Evolutionary conservation across 2,888 invertebrate genomes (phyloP).

Genomic region (Macrophya annulata): DNA sequence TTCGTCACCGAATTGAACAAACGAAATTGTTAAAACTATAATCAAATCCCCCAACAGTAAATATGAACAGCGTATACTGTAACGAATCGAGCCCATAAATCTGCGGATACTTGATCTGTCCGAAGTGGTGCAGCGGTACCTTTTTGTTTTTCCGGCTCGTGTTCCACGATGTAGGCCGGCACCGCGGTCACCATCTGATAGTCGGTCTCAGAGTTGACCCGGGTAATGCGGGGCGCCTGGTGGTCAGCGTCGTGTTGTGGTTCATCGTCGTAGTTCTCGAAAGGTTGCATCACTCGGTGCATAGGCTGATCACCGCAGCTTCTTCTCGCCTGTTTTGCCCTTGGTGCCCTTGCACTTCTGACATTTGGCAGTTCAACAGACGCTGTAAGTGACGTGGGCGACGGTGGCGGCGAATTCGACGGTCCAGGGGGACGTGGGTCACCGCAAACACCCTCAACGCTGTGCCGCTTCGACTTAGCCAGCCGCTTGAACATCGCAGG

Average conservation of each 20-base stretch:
- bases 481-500: constrained; percentile 82
- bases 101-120: constrained; percentile 42
- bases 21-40: background rate
- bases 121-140: constrained; percentile 73
- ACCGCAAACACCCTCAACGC: constrained; percentile 83
- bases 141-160: constrained; percentile 83
- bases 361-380: constrained; percentile 65
- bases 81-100: constrained; percentile 22
- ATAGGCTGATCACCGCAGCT: constrained; percentile 69
- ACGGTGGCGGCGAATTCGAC: constrained; percentile 74
- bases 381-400: constrained; percentile 64
- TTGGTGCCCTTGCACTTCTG: constrained; percentile 68
- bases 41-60: background rate
- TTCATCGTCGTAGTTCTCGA: constrained; percentile 65
- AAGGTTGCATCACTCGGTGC: constrained; percentile 66
- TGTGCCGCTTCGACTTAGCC: constrained; percentile 85
- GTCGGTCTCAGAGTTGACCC: constrained; percentile 78
- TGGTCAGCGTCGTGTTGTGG: constrained; percentile 60
- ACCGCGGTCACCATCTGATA: constrained; percentile 89
- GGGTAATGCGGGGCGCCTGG: constrained; percentile 44
- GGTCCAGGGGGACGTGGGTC: constrained; percentile 80
- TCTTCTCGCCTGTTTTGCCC: constrained; percentile 73
- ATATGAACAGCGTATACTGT: background rate
- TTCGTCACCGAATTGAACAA: background rate
- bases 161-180: constrained; percentile 89